Evolutionary conservation across 2,888 invertebrate genomes (phyloP), one percentile per base, ranked within the genome.

Genomic region (Lochmaea capreae): DNA sequence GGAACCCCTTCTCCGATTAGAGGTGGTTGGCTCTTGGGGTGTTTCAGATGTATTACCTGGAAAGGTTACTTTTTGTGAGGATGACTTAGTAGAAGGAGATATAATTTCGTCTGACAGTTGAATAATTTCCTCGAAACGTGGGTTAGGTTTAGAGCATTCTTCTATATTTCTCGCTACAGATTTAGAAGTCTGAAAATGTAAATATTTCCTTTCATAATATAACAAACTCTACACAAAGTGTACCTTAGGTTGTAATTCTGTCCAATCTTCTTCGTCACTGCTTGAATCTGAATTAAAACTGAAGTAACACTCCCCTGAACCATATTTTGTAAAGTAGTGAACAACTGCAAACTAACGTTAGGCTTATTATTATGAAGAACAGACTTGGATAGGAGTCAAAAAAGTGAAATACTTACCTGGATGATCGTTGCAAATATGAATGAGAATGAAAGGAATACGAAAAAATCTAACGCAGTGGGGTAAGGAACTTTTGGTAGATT

Each of bases 401-500:
- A 69, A 67, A 75, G 16, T 42, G 10, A 12, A n/a, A 52, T 11
- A 54, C 72, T 79, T 79, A 90, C 90, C 87, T 95, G 94, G 73
- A 95, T 91, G 73, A 95, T 94, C 2, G 94, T 94, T 8, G 94
- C 93, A 83, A 94, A 94, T 78, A 94, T 94, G 83, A 94, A 94
- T 3, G 91, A 92, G 84, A 95, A 95, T 18, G 94, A 94, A 26
- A 94, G 89, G 83, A 94, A 94, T 3, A 95, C 94, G 85, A 95
- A 95, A 83, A 93, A 94, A 84, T 95, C 95, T 77, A 95, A 87
- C 1, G 95, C 95, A n/a, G 95, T 95, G 4, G 94, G 94, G 86
- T 95, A 95, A 65, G 95, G 92, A 69, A 95, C 95, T 88, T 94
- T 94, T 6, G 95, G 95, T 72, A 95, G 88, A 87, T 95, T 95